Evolutionary conservation across 1,140 invertebrate species (phyloP), one percentile per base, ranked within the genome.

Genomic region (Plutomurus gul): DNA sequence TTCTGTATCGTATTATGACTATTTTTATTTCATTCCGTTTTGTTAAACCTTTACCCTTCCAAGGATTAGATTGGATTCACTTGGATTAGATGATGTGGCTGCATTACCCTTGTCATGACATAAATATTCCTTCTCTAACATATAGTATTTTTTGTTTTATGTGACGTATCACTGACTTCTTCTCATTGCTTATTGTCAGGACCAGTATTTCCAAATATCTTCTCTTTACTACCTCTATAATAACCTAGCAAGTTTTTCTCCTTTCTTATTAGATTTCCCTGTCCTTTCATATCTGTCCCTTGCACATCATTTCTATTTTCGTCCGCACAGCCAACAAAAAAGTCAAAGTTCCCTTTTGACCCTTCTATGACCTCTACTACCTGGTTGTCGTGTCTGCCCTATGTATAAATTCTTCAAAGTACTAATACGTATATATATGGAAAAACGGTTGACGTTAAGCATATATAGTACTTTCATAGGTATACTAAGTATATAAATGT

Each of bases 1-100:
- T 79, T 79, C 70, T 49, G 36, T 70, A 75, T 79, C 74, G 72
- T 80, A 80, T 80, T 80, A 80, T 80, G 79, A 80, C 79, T 76
- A 76, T 76, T 80, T 80, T 80, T 80, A 80, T 80, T 80, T 76
- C 79, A 76, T 79, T 73, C 56, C 72, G 43, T 72, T 60, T 78
- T 74, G 47, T 75, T 71, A 79, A 75, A 79, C 72, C 78, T 75
- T 79, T 79, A 73, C 77, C 77, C 77, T 78, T 78, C 71, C 33
- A 22, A 39, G 46, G 76, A 72, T 78, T 78, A 78, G 70, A 73
- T 78, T 74, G 77, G 77, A 78, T 78, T 74, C 70, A 33, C 27
- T 77, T 74, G 72, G 76, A 77, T 56, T 77, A 77, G 76, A 77
- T 65, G 76, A 74, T 74, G 72, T 74, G 72, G 72, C 72, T 74